Evolutionary conservation across 2,797 vertebrate species (phyloP), one percentile per base, ranked within the genome.

Genomic region (Crocodylus rhombifer): DNA sequence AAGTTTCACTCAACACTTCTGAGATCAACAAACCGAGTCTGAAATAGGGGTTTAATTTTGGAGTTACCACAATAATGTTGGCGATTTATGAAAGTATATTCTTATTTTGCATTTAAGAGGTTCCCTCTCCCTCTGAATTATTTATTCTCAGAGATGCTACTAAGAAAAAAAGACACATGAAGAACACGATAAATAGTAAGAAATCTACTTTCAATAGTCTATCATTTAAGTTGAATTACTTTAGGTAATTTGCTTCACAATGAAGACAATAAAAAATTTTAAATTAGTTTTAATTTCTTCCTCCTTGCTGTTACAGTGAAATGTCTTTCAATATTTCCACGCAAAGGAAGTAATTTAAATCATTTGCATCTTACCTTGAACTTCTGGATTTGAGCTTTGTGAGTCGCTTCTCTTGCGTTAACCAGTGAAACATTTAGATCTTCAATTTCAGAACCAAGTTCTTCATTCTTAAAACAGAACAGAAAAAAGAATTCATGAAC

Each of bases 381-480:
- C 96, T 98, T 98, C 90, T 98, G 98, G 65, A 98, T 93, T 73
- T 99, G 98, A 33, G 98, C 98, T 97, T 98, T 98, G 94, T 98
- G 98, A 77, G 97, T 96, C 62, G 98, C 98, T 76, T 99, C 99
- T 95, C 98, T 98, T 57, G 98, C 98, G 87, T 99, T 98, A 55
- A 97, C 95, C 93, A 99, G 93, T 5, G 98, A 98, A 63, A 98
- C 97, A 85, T 97, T 98, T 87, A 99, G 97, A 87, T 98, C 98
- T 89, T 99, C 98, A 56, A 99, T 98, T 97, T 99, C 98, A 93
- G 98, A 98, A 93, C 95, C 97, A 94, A 99, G 98, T 92, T 99
- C 98, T 88, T 98, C 98, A 88, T 99, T 98, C 99, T 99, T 96
- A 94, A 93, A 91, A 67, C 25, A 84, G 96, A 93, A 82, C 63